These are phyloP conservation scores for Netelia fuscicornis DNA, from an alignment of 2,888 invertebrate species.

Conservation along the genomic window DNA sequence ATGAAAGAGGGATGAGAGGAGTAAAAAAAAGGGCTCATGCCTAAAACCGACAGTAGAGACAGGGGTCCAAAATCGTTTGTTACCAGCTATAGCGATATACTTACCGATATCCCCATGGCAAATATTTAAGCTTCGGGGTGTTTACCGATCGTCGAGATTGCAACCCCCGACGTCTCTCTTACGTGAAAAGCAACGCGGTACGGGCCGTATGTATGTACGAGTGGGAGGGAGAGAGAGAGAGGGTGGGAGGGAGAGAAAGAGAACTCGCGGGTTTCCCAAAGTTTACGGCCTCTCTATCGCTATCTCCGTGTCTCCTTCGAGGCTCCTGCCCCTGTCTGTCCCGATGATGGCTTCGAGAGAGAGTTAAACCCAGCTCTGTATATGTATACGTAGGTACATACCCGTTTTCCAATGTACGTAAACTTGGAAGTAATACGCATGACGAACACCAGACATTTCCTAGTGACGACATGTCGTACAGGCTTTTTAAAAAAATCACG, in stretches of 20 bases:
- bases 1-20: not conserved
- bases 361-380: slow-evolving; percentile 46
- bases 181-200: slow-evolving; percentile 42
- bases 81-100: slow-evolving; percentile 60
- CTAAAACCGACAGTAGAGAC: slow-evolving; percentile 40
- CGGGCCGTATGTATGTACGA: not conserved
- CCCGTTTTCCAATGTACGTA: slow-evolving; percentile 15
- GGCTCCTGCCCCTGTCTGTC: slow-evolving; percentile 38
- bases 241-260: slow-evolving; percentile 26
- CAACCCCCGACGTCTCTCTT: slow-evolving; percentile 61
- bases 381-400: slow-evolving; percentile 4
- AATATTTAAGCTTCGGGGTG: slow-evolving; percentile 69
- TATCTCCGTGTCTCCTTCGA: slow-evolving; percentile 49
- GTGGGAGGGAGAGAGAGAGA: slow-evolving; percentile 5
- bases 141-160: slow-evolving; percentile 71
- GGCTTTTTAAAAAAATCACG: slow-evolving; percentile 12
- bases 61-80: slow-evolving; percentile 60
- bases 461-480: slow-evolving; percentile 16
- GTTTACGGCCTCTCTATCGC: slow-evolving; percentile 58
- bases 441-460: slow-evolving; percentile 24
- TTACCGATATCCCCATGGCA: slow-evolving; percentile 67
- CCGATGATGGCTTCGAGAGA: slow-evolving; percentile 43
- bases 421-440: slow-evolving; percentile 35
- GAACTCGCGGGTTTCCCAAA: slow-evolving; percentile 40
- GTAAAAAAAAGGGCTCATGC: slow-evolving; percentile 7